Base-by-base conservation (phyloP, 2,888 invertebrate species). In the Athalia rosae region DNA sequence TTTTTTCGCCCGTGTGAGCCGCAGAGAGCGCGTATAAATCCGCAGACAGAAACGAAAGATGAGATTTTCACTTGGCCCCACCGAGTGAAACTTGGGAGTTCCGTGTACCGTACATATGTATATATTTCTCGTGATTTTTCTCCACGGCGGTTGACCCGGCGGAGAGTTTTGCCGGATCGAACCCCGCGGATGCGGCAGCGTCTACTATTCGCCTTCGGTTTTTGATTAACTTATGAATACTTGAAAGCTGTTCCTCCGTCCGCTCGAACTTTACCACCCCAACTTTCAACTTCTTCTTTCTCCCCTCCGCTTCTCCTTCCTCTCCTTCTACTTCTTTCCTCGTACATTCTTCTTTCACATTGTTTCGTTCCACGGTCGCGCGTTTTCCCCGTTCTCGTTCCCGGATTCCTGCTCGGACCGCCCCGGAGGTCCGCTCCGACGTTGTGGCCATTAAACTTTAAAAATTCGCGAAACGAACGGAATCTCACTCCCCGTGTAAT, bases 201-300 rank as follows among this genome's bases (percentile, higher is more conserved):
- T 58, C 41, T 56, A 13, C 43, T 45, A 71, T 71, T 71, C 71
- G 58, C 58, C 67, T 69, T 73, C 47, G n/a, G 80, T 81, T 85
- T 83, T 83, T 85, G 84, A 85, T 86, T 83, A 84, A 84, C 81
- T 85, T 84, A 85, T 86, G 85, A 84, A 86, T 85, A 84, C 83
- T 84, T 85, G 83, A 86, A 84, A 84, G 56, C 71, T 41, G 41
- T 45, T 43, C 43, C 56, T 58, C 69, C 69, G 41, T n/a, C 56
- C 43, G 13, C 58, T 11, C 7, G 58, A 28, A 11, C 13, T 45
- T 58, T 71, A 11, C 11, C 45, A 58, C 58, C 13, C 71, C n/a
- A 58, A 71, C 56, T 71, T 58, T 13, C 11, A 4, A 53, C 71
- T 71, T 58, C 43, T 4, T 13, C 13, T 9, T n/a, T 45, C 41